Evolutionary conservation across 2,797 vertebrate species (phyloP), one percentile per base, ranked within the genome.

Genomic region (Potorous gilbertii): DNA sequence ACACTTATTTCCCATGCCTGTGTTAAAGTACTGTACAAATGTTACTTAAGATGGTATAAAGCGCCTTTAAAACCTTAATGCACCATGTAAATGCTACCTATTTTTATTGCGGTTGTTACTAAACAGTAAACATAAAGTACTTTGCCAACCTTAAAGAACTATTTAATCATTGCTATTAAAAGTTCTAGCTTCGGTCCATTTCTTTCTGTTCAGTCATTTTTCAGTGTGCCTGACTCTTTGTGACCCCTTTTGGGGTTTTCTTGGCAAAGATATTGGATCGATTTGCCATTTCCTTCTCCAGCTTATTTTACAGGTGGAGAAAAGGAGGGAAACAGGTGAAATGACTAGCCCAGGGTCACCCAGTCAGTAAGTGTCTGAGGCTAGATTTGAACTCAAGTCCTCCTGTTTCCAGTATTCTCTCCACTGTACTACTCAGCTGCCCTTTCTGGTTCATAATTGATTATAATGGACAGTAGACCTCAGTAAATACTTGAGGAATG

Each of bases 381-480:
- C 31, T 34, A 4, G 31, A 34, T 62, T 66, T 66, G 62, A n/a
- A n/a, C 16, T 66, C 34, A 66, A 13, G 62, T 66, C 4, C 18
- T 66, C 1, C 34, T n/a, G 62, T 14, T 34, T 66, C 24, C 34
- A 16, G 34, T n/a, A 34, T n/a, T 66, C 34, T 66, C n/a, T 18
- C 62, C 14, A n/a, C 34, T 66, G 34, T 13, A 18, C 66, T 29
- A 74, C n/a, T 40, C 21, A 31, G 74, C 6, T 31, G 4, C 40
- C 14, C 1, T 46, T 27, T 46, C n/a, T 81, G 16, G n/a, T n/a
- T 9, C 1, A 3, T 0, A 46, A 31, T 28, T n/a, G 91, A 52
- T 34, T 0, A 0, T 0, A 1, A n/a, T 1, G 28, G 90, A 62
- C 55, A 1, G 54, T 0, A 52, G 56, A 91, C 34, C 62, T 56